Conservation (phyloP, 2,113 vertebrate species). For the Chrysemys picta region DNA sequence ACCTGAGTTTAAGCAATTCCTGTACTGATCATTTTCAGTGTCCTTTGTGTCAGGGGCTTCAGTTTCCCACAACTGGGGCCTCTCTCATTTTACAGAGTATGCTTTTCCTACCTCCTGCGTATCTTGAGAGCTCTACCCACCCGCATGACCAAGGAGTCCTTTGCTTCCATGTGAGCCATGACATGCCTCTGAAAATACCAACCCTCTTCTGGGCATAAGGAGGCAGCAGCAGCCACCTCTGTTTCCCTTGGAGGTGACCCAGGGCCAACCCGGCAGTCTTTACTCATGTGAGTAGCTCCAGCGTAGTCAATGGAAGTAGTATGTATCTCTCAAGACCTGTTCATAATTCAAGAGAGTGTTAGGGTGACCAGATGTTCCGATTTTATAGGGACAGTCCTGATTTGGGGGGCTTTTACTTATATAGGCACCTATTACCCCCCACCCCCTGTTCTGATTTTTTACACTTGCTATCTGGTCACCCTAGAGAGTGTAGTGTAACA, state of each 20-base stretch:
- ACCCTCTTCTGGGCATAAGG: accelerated
- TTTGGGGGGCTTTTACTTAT: no score
- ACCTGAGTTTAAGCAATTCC: background rate
- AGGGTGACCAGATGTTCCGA: no score
- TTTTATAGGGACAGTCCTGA: no score
- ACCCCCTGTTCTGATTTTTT: no score
- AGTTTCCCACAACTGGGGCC: background rate
- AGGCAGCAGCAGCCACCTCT: background rate
- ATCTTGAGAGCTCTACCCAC: background rate
- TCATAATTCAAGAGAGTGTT: no score
- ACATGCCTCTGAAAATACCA: background rate
- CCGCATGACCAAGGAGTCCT: background rate
- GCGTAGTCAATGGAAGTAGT: no score
- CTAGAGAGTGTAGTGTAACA: background rate
- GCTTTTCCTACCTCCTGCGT: no score
- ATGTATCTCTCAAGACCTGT: no score
- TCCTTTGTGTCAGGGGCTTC: background rate
- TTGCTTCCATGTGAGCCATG: background rate
- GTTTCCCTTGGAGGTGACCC: background rate
- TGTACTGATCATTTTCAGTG: background rate
- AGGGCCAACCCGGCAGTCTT: background rate
- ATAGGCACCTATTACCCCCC: no score
- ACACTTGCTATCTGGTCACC: no score
- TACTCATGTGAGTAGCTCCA: background rate
- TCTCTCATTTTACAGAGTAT: background rate